phyloP scores from a whole-genome alignment of 1,140 invertebrate genomes.

The Macrotrachela quadricornifera region DNA sequence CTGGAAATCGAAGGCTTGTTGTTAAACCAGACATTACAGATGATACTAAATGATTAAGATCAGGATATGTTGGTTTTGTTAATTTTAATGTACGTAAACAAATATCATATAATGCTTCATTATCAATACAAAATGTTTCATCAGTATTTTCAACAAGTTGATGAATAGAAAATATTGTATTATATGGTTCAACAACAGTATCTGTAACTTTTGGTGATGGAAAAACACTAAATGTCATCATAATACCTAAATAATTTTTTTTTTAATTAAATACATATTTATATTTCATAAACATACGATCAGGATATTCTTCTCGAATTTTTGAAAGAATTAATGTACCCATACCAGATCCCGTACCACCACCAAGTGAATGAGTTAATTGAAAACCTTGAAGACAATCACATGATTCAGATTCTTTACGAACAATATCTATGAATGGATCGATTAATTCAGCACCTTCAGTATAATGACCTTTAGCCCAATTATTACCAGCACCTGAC shows the following conservation, averaged over 20 bases:
- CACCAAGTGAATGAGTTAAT: conserved; percentile 38
- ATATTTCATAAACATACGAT: conserved; percentile 41
- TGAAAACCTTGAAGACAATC: conserved; percentile 46
- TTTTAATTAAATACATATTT: too few relatives aligned
- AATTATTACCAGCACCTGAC: conserved; percentile 49
- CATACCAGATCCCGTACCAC: conserved; percentile 34
- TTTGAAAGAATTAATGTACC: conserved; percentile 39
- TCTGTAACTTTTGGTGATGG: conserved; percentile 8
- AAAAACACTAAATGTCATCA: conserved; percentile 8
- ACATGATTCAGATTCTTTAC: conserved; percentile 39
- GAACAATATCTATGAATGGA: conserved; percentile 42
- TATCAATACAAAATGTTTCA: conserved; percentile 27
- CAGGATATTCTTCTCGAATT: conserved; percentile 27
- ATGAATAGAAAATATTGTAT: conserved; percentile 28
- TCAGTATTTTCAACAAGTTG: conserved; percentile 29
- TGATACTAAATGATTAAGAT: too few relatives aligned
- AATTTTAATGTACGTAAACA: conserved; percentile 12
- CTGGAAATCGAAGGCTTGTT: too few relatives aligned
- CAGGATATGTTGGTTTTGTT: too few relatives aligned
- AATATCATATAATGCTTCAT: conserved; percentile 25
- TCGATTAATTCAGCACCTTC: conserved; percentile 32
- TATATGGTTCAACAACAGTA: conserved; percentile 30
- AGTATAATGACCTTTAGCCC: conserved; percentile 47
- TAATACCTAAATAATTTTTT: too few relatives aligned
- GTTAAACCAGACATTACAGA: too few relatives aligned